These are phyloP conservation scores for Glyptemys insculpta DNA, from an alignment of 2,797 vertebrate genomes.

Conservation along the genomic window DNA sequence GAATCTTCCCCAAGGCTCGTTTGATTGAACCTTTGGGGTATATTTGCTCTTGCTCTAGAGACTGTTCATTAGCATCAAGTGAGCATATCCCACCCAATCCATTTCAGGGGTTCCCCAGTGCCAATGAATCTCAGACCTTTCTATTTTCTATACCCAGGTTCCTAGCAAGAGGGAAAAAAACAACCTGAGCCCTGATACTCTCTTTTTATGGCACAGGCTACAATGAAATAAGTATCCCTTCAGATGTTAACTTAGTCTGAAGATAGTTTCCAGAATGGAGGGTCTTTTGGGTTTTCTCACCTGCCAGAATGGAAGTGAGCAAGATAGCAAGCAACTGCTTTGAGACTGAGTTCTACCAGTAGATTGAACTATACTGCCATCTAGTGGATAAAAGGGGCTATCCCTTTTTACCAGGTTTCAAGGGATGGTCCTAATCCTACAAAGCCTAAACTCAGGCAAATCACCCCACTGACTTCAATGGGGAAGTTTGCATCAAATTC, in stretches of 20 bases:
- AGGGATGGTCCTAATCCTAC: rapidly evolving
- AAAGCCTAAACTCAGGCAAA: not conserved
- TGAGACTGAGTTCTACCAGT: not conserved
- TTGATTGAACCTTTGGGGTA: not conserved
- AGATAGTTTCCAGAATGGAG: rapidly evolving
- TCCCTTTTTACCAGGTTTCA: not conserved
- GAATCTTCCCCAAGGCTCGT: not conserved
- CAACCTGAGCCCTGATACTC: not conserved
- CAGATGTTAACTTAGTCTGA: not conserved
- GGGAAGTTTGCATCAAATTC: not conserved
- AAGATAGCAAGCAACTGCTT: not conserved
- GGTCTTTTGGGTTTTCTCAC: rapidly evolving
- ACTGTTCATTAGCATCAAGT: not conserved
- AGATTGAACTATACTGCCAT: constrained; percentile 58
- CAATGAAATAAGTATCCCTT: not conserved
- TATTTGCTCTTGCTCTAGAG: not conserved
- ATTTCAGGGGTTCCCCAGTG: rapidly evolving
- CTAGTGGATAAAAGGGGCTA: constrained; percentile 47
- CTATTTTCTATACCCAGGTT: not conserved
- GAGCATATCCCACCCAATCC: not conserved
- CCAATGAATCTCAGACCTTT: not conserved
- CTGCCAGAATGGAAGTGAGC: rapidly evolving
- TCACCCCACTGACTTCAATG: not conserved
- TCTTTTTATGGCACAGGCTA: not conserved
- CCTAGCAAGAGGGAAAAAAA: not conserved